Evolutionary conservation across 2,888 invertebrate species (phyloP).

Genomic region (Taenaris catops): DNA sequence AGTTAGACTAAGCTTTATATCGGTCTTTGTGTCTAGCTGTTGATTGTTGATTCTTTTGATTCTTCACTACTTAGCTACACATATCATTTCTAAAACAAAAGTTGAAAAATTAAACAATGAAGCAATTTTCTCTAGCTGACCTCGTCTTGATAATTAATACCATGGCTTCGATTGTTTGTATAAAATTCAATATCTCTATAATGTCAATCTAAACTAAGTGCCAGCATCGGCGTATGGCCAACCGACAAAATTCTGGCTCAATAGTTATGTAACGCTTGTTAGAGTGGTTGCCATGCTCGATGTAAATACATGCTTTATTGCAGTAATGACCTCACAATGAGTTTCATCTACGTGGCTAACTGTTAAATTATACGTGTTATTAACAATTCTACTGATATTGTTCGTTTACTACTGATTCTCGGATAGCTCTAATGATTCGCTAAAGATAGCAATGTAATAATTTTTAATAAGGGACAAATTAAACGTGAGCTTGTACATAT

Average conservation of each 20-base stretch:
- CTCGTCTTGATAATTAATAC: constrained; percentile 2
- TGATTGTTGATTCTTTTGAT: too few relatives aligned
- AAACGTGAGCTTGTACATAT: too few relatives aligned
- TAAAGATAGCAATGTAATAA: too few relatives aligned
- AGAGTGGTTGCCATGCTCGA: constrained; percentile 31
- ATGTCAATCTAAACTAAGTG: constrained; percentile 18
- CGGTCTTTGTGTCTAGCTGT: too few relatives aligned
- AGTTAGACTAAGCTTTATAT: too few relatives aligned
- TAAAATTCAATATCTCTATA: constrained; percentile 6
- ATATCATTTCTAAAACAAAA: too few relatives aligned
- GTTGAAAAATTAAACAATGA: neutral
- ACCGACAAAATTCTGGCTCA: constrained; percentile 26
- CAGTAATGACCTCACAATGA: constrained; percentile 21
- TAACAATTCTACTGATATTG: constrained; percentile 8
- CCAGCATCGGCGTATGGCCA: constrained; percentile 27
- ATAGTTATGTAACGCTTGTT: constrained; percentile 27
- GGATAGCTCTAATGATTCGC: neutral
- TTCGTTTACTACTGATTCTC: constrained; percentile 5
- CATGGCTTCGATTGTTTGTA: constrained; percentile 7
- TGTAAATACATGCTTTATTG: constrained; percentile 22
- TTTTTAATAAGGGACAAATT: too few relatives aligned
- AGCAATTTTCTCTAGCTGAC: constrained; percentile 1
- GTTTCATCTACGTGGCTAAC: constrained; percentile 4
- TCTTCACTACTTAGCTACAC: too few relatives aligned
- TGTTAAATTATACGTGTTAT: constrained; percentile 6